These are phyloP conservation scores for Adelges cooleyi DNA, from an alignment of 1,140 invertebrate genomes.

Conservation along the genomic window DNA sequence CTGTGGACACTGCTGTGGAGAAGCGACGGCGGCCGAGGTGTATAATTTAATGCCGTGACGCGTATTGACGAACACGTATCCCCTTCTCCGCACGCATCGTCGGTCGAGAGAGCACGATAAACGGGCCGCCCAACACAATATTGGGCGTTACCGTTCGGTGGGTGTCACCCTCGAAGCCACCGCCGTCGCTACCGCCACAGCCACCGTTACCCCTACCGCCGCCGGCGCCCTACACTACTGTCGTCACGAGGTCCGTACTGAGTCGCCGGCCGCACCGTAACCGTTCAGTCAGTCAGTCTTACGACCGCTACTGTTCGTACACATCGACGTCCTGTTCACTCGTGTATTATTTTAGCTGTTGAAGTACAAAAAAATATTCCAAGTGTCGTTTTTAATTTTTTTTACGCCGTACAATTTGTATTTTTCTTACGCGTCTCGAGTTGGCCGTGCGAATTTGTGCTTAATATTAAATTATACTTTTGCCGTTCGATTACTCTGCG, in stretches of 20 bases:
- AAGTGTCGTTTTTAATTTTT: not conserved
- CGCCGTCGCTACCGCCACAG: not conserved
- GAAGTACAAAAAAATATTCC: too few relatives aligned
- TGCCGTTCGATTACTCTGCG: too few relatives aligned
- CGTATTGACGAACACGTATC: not conserved
- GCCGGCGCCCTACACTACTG: not conserved
- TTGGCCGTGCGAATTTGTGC: too few relatives aligned
- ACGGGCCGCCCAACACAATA: not conserved
- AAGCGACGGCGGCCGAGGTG: not conserved
- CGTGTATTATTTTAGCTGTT: not conserved
- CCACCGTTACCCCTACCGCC: not conserved
- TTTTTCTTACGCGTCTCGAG: too few relatives aligned
- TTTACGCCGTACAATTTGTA: too few relatives aligned
- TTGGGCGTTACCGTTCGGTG: constrained; percentile 5
- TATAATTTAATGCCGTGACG: not conserved
- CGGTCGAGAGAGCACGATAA: too few relatives aligned
- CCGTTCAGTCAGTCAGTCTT: not conserved
- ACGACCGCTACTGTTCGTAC: not conserved
- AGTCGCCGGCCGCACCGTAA: not conserved
- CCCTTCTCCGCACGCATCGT: not conserved
- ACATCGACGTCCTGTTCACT: not conserved
- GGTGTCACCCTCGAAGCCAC: not conserved
- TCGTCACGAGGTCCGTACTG: not conserved
- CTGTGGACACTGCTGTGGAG: too few relatives aligned
- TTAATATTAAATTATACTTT: too few relatives aligned